These are phyloP conservation scores for Imbricaverruca yamaguchii DNA, from an alignment of 2,888 invertebrate species.

Conservation along the genomic window DNA sequence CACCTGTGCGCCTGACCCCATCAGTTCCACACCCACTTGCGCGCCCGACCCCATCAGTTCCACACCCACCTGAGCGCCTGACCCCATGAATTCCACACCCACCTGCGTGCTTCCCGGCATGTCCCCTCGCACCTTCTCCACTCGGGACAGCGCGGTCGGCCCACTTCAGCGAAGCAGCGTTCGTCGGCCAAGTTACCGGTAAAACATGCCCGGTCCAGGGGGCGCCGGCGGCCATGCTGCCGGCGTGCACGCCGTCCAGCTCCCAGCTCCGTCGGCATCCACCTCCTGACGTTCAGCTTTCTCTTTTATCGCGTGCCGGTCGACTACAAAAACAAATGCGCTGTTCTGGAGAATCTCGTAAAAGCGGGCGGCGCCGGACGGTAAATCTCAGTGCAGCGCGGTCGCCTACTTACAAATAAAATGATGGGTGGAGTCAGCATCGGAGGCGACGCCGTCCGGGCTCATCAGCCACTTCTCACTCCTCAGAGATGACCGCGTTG, in stretches of 20 bases:
- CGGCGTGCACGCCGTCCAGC: not conserved
- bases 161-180: not conserved
- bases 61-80: not conserved
- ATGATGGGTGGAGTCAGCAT: not conserved
- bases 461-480: not conserved
- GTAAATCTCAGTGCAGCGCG: not conserved
- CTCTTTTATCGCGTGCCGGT: conserved; percentile 1
- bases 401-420: not conserved
- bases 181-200: not conserved
- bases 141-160: not conserved
- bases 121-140: too few relatives aligned
- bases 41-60: not conserved
- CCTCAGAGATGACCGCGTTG: too few relatives aligned
- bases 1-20: not conserved
- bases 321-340: conserved; percentile 14
- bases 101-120: not conserved
- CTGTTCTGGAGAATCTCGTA: conserved; percentile 7
- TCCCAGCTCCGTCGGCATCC: not conserved
- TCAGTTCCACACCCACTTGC: not conserved
- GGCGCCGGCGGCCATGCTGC: not conserved
- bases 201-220: not conserved
- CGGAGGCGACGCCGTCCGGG: not conserved
- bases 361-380: not conserved
- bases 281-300: not conserved
- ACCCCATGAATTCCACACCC: not conserved